phyloP scores from a whole-genome alignment of 1,140 invertebrate genomes.

The Caenorhabditis remanei region DNA sequence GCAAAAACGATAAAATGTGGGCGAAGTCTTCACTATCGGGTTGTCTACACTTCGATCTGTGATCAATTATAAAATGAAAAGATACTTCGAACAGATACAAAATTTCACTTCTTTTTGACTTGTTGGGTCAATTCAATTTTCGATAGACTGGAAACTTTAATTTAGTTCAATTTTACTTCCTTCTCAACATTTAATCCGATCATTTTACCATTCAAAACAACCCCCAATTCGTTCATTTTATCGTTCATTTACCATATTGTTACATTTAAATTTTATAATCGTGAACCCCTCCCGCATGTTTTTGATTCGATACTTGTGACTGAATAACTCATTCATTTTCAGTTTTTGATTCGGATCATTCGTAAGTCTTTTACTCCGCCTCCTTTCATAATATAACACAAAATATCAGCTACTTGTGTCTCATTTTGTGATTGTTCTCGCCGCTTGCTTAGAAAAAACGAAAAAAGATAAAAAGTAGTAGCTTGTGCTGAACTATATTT shows the following conservation, averaged over 20 bases:
- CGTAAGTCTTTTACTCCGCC: background rate
- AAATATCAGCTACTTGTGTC: too few species aligned
- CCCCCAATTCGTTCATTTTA: too few species aligned
- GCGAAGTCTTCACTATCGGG: background rate
- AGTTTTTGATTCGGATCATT: background rate
- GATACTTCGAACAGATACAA: constrained; percentile 8
- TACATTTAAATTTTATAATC: background rate
- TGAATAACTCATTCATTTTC: background rate
- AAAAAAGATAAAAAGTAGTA: constrained; percentile 16
- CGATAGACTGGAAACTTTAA: constrained; percentile 8
- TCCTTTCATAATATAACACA: too few species aligned
- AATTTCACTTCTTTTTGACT: constrained; percentile 9
- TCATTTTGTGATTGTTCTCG: too few species aligned
- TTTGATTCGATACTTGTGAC: background rate
- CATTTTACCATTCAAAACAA: too few species aligned
- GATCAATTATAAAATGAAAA: constrained; percentile 11
- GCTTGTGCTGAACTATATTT: constrained; percentile 27
- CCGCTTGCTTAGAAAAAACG: too few species aligned
- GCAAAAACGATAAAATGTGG: background rate
- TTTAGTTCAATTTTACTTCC: constrained; percentile 13
- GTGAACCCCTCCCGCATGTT: background rate
- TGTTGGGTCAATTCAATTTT: background rate
- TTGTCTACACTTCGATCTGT: background rate
- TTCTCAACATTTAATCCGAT: background rate
- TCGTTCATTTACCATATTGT: too few species aligned